Base-by-base conservation (phyloP, 2,797 vertebrate genomes). In the Phoxinus dragarum region DNA sequence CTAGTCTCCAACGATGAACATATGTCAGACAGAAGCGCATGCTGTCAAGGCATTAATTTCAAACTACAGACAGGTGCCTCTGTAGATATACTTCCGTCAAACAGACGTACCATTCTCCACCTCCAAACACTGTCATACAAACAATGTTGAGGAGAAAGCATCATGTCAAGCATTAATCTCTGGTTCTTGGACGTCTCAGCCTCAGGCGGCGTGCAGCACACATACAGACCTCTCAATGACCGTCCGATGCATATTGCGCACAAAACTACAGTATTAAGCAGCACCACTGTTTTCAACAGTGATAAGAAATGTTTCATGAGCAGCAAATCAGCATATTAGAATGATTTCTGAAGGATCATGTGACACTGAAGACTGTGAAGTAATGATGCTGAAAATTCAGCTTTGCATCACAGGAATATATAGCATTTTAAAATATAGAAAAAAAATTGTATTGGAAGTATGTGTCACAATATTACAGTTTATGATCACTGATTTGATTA, bases 21-120 rank as follows among this genome's bases (percentile, higher is more conserved):
- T 81, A 67, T 81, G 80, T 79, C 76, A 85, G 54, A 61, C 40
- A 47, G 31, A 64, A 2, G 38, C 21, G 4, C 31, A 47, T n/a
- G 40, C 52, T 72, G 67, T 72, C 84, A 64, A 49, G 67, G 76
- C 64, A 85, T 71, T 61, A 8, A 85, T 69, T 84, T 80, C 38
- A 79, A 85, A 79, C 14, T 19, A 72, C n/a, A 61, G 83, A 64
- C 83, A 64, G 66, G 67, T 72, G 84, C 64, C 76, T 80, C 75
- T 23, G 27, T 31, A 79, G 52, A 85, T 64, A 21, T n/a, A n/a
- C 54, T 61, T 79, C 40, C 14, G n/a, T 36, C 54, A 64, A 61
- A 71, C 38, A 38, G 67, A 49, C 31, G 61, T 76, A 54, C 27
- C 36, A 40, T 59, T 56, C 52, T 78, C 21, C 38, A 56, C 61